Evolutionary conservation across 2,113 vertebrate genomes (phyloP).

Genomic region (Pteronura brasiliensis): DNA sequence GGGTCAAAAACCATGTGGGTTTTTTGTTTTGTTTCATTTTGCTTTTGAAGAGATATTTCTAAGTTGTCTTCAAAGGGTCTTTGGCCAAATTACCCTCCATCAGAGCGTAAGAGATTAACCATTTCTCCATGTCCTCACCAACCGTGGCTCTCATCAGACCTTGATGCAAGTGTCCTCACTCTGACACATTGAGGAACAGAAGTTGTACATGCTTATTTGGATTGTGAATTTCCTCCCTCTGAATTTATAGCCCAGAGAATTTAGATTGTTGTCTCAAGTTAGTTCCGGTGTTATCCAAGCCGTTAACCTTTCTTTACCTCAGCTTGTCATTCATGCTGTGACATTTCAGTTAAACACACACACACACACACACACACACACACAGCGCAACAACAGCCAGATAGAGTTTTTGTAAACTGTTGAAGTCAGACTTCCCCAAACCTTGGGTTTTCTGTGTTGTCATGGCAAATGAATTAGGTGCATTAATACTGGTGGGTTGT

Average conservation of each 20-base stretch:
- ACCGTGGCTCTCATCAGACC: background rate
- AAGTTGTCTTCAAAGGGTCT: background rate
- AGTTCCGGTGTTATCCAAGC: background rate
- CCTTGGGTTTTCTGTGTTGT: background rate
- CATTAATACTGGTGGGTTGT: background rate
- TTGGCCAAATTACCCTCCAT: background rate
- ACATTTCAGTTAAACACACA: background rate
- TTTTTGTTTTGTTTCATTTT: background rate
- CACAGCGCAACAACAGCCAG: background rate
- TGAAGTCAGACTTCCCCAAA: background rate
- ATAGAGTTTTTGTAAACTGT: background rate
- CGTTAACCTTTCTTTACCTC: background rate
- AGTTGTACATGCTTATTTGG: background rate
- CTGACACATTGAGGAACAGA: background rate
- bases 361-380: no score
- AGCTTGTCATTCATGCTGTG: background rate
- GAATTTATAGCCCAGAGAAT: background rate
- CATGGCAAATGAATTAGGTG: background rate
- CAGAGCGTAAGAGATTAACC: rapidly evolving
- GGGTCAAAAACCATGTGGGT: background rate
- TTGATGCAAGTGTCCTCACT: background rate
- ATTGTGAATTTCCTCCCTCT: background rate
- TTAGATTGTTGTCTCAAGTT: background rate
- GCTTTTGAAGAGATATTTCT: background rate
- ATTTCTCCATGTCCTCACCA: background rate